phyloP scores from a whole-genome alignment of 2,888 invertebrate species.

The Ferdinandea cuprea region DNA sequence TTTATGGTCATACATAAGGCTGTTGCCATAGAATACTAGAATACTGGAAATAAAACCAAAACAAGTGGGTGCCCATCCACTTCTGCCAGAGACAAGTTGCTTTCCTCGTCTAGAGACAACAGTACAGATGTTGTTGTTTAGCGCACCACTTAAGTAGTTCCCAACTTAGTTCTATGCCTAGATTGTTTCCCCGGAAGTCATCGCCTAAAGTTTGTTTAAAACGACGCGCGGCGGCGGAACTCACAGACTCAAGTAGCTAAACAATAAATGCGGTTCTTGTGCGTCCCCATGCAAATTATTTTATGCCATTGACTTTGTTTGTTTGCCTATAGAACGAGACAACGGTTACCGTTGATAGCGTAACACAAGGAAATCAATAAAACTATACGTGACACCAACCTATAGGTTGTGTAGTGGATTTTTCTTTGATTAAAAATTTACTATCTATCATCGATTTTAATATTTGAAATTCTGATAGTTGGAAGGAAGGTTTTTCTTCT shows the following conservation, averaged over 20 bases:
- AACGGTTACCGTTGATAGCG: constrained; percentile 38
- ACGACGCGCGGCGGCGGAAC: constrained; percentile 22
- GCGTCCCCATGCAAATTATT: constrained; percentile 47
- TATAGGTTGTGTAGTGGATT: background rate
- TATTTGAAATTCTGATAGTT: constrained; percentile 6
- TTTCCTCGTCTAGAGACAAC: constrained; percentile 23
- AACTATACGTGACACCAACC: background rate
- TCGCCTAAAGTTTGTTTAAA: constrained; percentile 26
- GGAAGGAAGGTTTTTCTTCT: constrained; percentile 12
- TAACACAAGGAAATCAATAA: constrained; percentile 43
- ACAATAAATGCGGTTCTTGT: constrained; percentile 26
- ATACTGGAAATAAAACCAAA: constrained; percentile 24
- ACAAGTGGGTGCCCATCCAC: constrained; percentile 38
- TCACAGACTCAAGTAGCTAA: constrained; percentile 25
- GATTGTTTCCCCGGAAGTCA: constrained; percentile 51
- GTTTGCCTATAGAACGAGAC: constrained; percentile 8
- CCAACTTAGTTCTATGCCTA: background rate
- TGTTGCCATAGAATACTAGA: background rate
- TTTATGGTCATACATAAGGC: constrained; percentile 1
- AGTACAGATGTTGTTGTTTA: constrained; percentile 3
- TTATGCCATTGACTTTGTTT: constrained; percentile 58
- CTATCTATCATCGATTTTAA: constrained; percentile 30
- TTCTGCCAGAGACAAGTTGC: constrained; percentile 31
- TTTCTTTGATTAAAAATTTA: constrained; percentile 15
- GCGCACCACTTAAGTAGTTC: constrained; percentile 17